Conservation (phyloP, 1,140 invertebrate species). For the Aphidius ervi region DNA sequence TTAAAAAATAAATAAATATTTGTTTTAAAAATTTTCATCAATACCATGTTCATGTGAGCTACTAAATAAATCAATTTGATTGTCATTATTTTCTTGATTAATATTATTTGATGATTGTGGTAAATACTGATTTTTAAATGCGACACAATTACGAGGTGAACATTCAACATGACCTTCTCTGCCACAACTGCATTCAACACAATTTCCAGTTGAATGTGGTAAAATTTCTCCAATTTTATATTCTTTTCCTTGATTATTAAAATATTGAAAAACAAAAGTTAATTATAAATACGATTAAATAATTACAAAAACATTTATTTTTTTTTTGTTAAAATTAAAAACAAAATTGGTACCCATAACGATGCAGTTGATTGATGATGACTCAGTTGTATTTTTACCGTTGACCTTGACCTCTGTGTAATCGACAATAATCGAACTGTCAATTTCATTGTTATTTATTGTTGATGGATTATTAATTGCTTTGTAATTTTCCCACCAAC, state of each 20-base stretch:
- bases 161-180: conserved; percentile 63
- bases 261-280: not conserved
- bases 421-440: conserved; percentile 1
- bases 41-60: conserved; percentile 1
- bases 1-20: too few relatives aligned
- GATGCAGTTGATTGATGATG: not conserved
- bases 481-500: conserved; percentile 11
- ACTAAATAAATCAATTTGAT: conserved; percentile 7
- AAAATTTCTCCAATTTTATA: conserved; percentile 56
- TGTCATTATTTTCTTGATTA: not conserved
- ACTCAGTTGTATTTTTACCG: not conserved
- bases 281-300: too few relatives aligned
- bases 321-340: too few relatives aligned
- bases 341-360: conserved; percentile 1
- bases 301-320: too few relatives aligned
- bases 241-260: not conserved
- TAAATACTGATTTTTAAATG: conserved; percentile 39
- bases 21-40: conserved; percentile 8
- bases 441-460: not conserved
- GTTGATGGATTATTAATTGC: not conserved
- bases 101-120: not conserved
- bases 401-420: conserved; percentile 1
- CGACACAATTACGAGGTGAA: conserved; percentile 59
- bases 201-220: conserved; percentile 66
- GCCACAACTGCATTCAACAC: conserved; percentile 65